phyloP scores from a whole-genome alignment of 2,888 invertebrate species.

The Latheticus oryzae region DNA sequence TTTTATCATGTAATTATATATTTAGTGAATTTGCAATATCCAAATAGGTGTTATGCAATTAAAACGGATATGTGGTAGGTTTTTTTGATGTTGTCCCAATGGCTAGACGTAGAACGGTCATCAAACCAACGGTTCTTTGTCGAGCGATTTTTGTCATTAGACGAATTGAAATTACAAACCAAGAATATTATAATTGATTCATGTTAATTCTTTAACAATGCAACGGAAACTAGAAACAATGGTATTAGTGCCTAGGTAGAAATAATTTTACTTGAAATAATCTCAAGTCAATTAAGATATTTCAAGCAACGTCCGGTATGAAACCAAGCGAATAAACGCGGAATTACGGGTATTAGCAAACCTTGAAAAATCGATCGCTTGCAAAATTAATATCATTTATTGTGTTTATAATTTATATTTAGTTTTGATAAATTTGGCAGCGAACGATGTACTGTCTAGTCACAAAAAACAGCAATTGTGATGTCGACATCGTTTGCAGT shows the following conservation, averaged over 20 bases:
- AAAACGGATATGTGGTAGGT: conserved; percentile 23
- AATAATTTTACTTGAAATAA: conserved; percentile 2
- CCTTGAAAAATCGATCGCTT: conserved; percentile 18
- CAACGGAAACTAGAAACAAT: conserved; percentile 14
- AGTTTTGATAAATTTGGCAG: neutral
- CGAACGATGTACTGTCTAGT: neutral
- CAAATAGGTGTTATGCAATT: conserved; percentile 18
- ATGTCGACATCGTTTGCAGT: conserved; percentile 18
- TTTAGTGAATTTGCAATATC: too few relatives aligned
- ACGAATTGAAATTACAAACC: too few relatives aligned
- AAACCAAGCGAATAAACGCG: conserved; percentile 17
- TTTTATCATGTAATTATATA: too few relatives aligned
- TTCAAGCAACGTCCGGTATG: conserved; percentile 12
- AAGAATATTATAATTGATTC: too few relatives aligned
- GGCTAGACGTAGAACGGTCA: conserved; percentile 30
- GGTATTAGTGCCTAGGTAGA: neutral
- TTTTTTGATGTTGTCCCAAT: conserved; percentile 6
- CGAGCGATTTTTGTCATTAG: conserved; percentile 1
- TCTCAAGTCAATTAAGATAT: conserved; percentile 10
- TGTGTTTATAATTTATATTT: neutral
- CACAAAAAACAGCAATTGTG: conserved; percentile 14
- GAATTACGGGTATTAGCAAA: conserved; percentile 8
- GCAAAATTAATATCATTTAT: neutral
- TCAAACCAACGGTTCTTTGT: conserved; percentile 31
- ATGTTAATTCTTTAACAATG: too few relatives aligned